phyloP scores from a whole-genome alignment of 2,888 invertebrate genomes.

The Dasypolia templi region DNA sequence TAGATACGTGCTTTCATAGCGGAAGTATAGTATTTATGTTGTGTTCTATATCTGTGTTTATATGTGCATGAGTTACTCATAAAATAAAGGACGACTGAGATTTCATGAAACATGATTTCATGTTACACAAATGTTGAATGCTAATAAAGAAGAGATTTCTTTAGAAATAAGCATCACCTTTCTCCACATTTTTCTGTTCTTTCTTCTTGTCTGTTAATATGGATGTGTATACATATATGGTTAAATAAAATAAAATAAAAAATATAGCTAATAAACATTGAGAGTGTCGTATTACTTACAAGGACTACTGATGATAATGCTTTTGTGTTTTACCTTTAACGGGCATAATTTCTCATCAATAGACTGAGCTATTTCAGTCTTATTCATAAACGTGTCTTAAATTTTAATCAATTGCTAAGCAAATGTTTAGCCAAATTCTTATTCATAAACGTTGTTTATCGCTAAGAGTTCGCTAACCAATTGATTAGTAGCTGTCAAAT shows the following conservation, averaged over 20 bases:
- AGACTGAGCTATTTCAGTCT: not conserved
- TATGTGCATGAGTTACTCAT: not conserved
- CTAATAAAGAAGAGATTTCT: too few species aligned
- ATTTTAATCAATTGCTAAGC: too few species aligned
- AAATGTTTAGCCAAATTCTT: too few species aligned
- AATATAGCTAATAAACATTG: too few species aligned
- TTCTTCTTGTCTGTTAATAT: not conserved
- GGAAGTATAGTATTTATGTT: constrained; percentile 10
- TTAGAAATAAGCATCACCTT: not conserved
- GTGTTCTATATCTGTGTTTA: constrained; percentile 1
- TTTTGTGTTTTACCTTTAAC: not conserved
- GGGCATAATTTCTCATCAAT: not conserved
- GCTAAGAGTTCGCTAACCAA: too few species aligned
- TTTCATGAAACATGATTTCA: not conserved
- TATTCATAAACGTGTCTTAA: too few species aligned
- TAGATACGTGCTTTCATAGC: constrained; percentile 1
- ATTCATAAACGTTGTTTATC: too few species aligned
- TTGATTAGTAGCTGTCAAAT: too few species aligned
- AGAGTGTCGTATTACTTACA: not conserved
- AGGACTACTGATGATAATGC: not conserved
- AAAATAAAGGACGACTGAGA: not conserved
- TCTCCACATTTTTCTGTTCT: not conserved
- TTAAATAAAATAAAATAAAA: too few species aligned
- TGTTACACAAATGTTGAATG: not conserved
- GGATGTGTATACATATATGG: too few species aligned